Percentiles rank a stretch among this genome's conserved stretches.
Evolutionary conservation across 2,113 vertebrate genomes (phyloP).

Genomic region (Petaurus breviceps): DNA sequence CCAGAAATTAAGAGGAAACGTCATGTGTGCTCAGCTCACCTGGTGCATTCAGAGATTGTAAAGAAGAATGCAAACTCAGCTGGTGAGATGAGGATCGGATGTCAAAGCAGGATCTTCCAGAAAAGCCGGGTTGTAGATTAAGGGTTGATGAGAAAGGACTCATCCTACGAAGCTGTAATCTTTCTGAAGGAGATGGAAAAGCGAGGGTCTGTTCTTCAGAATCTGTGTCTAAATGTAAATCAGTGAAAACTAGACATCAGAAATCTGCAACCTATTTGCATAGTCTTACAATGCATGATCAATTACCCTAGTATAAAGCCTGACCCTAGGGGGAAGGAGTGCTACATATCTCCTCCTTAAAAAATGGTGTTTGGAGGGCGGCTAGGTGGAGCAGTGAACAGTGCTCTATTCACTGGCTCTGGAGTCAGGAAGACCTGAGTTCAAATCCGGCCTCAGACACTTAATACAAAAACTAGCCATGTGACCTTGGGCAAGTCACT

Average conservation of each 20-base stretch:
- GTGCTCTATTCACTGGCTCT: too few species aligned
- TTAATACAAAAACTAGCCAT: too few species aligned
- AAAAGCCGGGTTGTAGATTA: constrained; percentile 88
- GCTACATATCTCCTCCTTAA: background rate
- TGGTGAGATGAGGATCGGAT: constrained; percentile 87
- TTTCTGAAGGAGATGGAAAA: constrained; percentile 89
- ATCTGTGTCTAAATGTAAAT: constrained; percentile 87
- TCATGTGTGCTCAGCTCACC: constrained; percentile 84
- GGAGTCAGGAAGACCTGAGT: too few species aligned
- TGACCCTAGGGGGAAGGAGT: background rate
- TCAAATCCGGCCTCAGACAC: too few species aligned
- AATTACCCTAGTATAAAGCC: background rate
- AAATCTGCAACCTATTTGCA: constrained; percentile 11
- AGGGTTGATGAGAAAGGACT: constrained; percentile 89
- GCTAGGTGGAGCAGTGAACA: too few species aligned
- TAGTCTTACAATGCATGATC: background rate
- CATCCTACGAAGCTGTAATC: constrained; percentile 88
- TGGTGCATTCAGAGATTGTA: constrained; percentile 87
- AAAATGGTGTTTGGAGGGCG: background rate
- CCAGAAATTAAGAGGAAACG: constrained; percentile 81
- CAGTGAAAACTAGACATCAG: constrained; percentile 86
- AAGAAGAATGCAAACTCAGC: constrained; percentile 88
- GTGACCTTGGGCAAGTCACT: too few species aligned
- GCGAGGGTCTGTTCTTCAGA: constrained; percentile 88
- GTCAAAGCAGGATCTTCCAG: constrained; percentile 89